Base-by-base conservation (phyloP, 1,140 invertebrate genomes). In the Dendroctonus valens region DNA sequence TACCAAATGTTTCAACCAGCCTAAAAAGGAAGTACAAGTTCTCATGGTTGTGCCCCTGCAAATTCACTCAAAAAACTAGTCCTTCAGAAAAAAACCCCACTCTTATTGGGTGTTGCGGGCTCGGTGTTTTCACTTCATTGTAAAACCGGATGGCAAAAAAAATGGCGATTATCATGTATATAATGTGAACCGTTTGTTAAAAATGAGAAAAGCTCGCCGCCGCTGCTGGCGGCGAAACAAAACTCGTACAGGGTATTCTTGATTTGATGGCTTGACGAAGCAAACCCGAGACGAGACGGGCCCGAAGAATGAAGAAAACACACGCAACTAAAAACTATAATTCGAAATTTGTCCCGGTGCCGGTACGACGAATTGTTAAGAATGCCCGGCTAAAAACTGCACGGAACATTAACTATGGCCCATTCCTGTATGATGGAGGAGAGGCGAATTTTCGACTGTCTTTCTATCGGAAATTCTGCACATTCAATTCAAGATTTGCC, bases 291-390 rank as follows among this genome's bases (percentile, higher is more conserved):
- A 58, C 49, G 53, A 64, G 63, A 58, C 63, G 63, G 61, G 61
- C 40, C 52, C 12, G 51, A 53, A 64, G 61, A n/a, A 65, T 37
- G 54, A 57, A 46, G 39, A 55, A 42, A 65, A 50, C 54, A 50
- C 54, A 41, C 63, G 55, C 63, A 59, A 26, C 55, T 44, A 65
- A 65, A 65, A 65, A 65, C 63, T 65, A 65, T 65, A 65, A 65
- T 65, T 65, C 63, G 63, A 65, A 65, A 65, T 65, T 65, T 65
- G 63, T 65, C 63, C 63, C 63, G 63, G 63, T 65, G 41, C 54
- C 63, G 41, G 41, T 65, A 59, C 63, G 63, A 65, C 63, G 63
- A 65, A 65, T 65, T 51, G 52, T 59, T 41, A 65, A 65, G 63
- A 65, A 65, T 65, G 63, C 63, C 48, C 52, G 39, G 41, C 15